Conservation (phyloP, 2,113 vertebrate species). For the rabbit (Oryctolagus cuniculus) region mOryCun1.1 NC_091451.1:32962001-32962500, state of each 20-base stretch:
- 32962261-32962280: background rate
- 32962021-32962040: background rate
- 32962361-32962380: background rate
- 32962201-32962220: background rate
- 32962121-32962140: background rate
- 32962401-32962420: background rate
- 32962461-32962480: background rate
- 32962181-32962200: background rate
- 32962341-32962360: background rate
- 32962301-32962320: background rate
- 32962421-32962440: background rate
- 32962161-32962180: background rate
- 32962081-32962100: background rate
- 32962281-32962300: background rate
- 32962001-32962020: too few species aligned
- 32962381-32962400: constrained; percentile 49
- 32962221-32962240: background rate
- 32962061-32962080: background rate
- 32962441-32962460: background rate
- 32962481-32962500: background rate
- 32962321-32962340: background rate
- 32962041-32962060: background rate
- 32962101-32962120: background rate
- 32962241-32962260: constrained; percentile 4
- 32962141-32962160: background rate